A percentile compares a stretch with the other conserved stretches of the same genome.
Conservation (phyloP, 92 coral and sea anemone species). For the Pocillopora meandrina region DNA sequence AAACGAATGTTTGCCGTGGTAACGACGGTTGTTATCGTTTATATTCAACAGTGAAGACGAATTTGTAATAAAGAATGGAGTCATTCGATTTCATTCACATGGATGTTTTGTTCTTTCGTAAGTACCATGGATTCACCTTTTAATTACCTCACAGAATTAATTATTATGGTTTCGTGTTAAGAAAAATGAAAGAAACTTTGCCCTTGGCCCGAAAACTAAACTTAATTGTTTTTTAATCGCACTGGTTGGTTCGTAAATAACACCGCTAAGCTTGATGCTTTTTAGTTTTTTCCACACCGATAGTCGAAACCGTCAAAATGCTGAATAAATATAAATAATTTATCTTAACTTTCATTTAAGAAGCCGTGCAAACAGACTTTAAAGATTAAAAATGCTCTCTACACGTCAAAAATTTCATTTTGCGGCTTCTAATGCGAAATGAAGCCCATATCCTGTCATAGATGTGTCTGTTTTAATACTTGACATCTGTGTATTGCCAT, state of each 20-base stretch:
- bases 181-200: background rate
- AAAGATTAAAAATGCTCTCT: background rate
- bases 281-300: background rate
- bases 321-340: background rate
- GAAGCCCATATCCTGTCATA: background rate
- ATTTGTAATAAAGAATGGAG: too few species aligned
- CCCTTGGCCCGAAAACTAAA: background rate
- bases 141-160: background rate
- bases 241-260: background rate
- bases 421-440: background rate
- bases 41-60: too few species aligned
- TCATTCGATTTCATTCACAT: too few species aligned
- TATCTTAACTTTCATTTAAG: background rate
- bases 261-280: background rate
- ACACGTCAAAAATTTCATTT: background rate
- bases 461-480: background rate
- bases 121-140: background rate
- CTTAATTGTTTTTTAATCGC: background rate
- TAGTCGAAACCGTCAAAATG: conserved; percentile 16
- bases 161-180: background rate
- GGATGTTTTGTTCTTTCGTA: background rate
- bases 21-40: too few species aligned
- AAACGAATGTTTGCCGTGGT: too few species aligned
- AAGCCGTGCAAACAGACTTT: background rate
- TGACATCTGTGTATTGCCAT: background rate